Conservation (phyloP, 2,113 vertebrate genomes). For the Otis tarda region DNA sequence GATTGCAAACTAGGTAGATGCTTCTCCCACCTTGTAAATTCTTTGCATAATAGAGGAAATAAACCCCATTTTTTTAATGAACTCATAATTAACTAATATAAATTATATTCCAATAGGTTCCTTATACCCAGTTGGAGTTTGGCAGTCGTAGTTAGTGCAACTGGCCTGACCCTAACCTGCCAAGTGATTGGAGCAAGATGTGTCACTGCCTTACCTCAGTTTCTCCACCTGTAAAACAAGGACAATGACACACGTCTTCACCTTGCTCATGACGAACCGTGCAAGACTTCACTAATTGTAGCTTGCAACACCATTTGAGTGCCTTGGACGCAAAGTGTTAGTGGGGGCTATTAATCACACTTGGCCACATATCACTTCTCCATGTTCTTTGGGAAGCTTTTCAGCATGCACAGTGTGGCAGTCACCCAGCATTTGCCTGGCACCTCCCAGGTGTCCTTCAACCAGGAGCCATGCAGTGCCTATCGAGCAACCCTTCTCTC, state of each 20-base stretch:
- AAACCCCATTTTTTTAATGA: conserved; percentile 37
- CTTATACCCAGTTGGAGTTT: not conserved
- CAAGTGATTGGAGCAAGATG: not conserved
- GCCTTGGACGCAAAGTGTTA: not conserved
- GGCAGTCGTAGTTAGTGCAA: not conserved
- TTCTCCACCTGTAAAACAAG: not conserved
- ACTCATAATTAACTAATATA: conserved; percentile 44
- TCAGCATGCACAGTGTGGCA: not conserved
- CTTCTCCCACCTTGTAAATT: conserved; percentile 47
- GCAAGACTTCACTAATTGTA: not conserved
- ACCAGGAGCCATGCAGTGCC: not conserved
- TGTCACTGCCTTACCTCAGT: not conserved
- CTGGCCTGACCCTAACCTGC: not conserved
- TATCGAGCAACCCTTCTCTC: conserved; percentile 22
- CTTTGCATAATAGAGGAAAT: conserved; percentile 55
- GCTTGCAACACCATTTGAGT: not conserved
- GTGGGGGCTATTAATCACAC: not conserved
- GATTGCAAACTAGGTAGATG: not conserved
- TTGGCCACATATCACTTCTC: not conserved
- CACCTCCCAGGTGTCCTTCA: not conserved
- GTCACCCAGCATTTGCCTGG: not conserved
- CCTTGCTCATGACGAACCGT: not conserved
- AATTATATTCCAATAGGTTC: conserved; percentile 48
- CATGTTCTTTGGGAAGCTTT: not conserved
- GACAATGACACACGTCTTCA: not conserved